A percentile compares a stretch with the other conserved stretches of the same genome.
phyloP scores from a whole-genome alignment of 2,888 invertebrate species.

The Scaeva pyrastri region DNA sequence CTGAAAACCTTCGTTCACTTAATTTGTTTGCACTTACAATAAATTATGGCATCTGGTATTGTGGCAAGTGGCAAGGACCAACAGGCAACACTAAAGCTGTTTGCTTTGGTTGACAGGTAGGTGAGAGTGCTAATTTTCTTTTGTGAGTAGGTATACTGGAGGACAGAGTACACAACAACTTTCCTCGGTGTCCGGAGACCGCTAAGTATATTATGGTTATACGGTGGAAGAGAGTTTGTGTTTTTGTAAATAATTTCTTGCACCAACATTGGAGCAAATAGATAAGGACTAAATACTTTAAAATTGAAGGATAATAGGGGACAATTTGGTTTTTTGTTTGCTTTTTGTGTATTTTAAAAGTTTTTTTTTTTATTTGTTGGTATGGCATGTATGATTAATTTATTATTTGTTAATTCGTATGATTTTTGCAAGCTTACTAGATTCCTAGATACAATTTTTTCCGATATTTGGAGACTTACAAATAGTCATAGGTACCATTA shows the following conservation, averaged over 20 bases:
- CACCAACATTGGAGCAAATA: background rate
- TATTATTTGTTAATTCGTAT: no score
- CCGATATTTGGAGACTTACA: no score
- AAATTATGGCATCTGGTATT: constrained; percentile 64
- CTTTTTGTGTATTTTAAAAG: background rate
- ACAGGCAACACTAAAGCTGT: constrained; percentile 51
- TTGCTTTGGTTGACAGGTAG: constrained; percentile 56
- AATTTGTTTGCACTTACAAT: constrained; percentile 63
- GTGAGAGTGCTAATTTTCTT: constrained; percentile 55
- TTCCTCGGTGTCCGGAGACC: constrained; percentile 49
- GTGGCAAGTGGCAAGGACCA: constrained; percentile 45
- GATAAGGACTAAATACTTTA: constrained; percentile 31
- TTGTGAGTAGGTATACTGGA: constrained; percentile 33
- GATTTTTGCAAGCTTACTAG: no score
- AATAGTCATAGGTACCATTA: no score
- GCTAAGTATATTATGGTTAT: constrained; percentile 42
- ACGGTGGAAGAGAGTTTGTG: constrained; percentile 11
- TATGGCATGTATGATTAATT: no score
- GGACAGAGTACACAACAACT: constrained; percentile 33
- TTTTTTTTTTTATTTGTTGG: no score
- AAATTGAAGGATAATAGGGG: background rate
- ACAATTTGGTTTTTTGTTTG: background rate
- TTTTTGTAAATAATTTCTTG: constrained; percentile 6
- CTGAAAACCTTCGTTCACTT: constrained; percentile 25
- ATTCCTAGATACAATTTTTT: no score